phyloP scores from a whole-genome alignment of 2,797 vertebrate genomes.

The Chaetophractus vellerosus region DNA sequence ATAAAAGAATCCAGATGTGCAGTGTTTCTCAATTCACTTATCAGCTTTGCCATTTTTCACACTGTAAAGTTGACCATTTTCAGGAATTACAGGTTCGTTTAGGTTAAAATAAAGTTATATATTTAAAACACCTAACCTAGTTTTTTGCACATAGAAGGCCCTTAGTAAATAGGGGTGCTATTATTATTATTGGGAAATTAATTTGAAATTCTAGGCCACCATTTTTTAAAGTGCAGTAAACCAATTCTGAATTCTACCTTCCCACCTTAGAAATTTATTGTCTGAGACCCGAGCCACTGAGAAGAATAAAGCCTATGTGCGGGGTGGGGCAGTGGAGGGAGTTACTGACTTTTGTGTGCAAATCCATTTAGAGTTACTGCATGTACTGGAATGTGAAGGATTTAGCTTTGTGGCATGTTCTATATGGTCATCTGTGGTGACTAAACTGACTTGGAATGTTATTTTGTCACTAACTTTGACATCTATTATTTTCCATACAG shows the following conservation, averaged over 20 bases:
- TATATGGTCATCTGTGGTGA: slow-evolving; percentile 69
- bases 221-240: slow-evolving; percentile 49
- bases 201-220: not conserved
- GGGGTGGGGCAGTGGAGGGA: not conserved
- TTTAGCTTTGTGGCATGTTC: slow-evolving; percentile 57
- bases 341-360: not conserved
- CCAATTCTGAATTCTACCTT: slow-evolving; percentile 3
- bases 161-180: not conserved
- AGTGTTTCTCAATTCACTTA: not conserved
- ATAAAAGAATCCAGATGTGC: slow-evolving; percentile 34
- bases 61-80: not conserved
- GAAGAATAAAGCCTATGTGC: slow-evolving; percentile 49
- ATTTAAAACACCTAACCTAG: not conserved
- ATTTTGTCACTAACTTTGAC: slow-evolving; percentile 68
- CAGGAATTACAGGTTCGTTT: not conserved
- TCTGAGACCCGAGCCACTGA: not conserved
- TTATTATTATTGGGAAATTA: slow-evolving; percentile 17
- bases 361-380: slow-evolving; percentile 33
- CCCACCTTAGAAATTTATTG: slow-evolving; percentile 6
- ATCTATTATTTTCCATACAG: slow-evolving; percentile 67
- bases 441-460: slow-evolving; percentile 75
- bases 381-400: slow-evolving; percentile 30
- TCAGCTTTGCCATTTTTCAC: slow-evolving; percentile 9
- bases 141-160: not conserved
- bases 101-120: slow-evolving; percentile 30